These are phyloP conservation scores for Hyposmocoma kahamanoa DNA, from an alignment of 1,140 invertebrate species.

Conservation along the genomic window DNA sequence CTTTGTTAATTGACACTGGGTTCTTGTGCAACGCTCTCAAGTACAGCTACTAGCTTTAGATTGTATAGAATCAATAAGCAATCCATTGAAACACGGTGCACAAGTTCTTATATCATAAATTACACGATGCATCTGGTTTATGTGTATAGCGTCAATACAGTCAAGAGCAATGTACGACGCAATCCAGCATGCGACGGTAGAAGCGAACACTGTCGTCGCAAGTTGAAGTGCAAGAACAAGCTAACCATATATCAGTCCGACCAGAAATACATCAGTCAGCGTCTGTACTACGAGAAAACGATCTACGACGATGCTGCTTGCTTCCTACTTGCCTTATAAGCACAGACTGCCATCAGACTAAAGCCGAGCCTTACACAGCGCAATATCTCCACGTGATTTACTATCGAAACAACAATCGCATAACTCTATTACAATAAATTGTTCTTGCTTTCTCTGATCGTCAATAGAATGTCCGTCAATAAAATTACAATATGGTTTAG, in stretches of 20 bases:
- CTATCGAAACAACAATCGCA: slow-evolving; percentile 2
- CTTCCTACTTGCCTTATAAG: slow-evolving; percentile 60
- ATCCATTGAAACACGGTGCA: background rate
- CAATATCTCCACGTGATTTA: slow-evolving; percentile 3
- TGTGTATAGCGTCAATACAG: slow-evolving; percentile 8
- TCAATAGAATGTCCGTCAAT: background rate
- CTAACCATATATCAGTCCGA: slow-evolving; percentile 30
- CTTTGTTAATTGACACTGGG: slow-evolving; percentile 44
- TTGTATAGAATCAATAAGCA: slow-evolving; percentile 3
- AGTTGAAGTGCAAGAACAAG: slow-evolving; percentile 56
- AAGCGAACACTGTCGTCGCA: slow-evolving; percentile 15
- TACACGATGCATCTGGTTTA: slow-evolving; percentile 4
- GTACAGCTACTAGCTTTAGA: slow-evolving; percentile 2
- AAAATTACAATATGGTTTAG: slow-evolving; percentile 13
- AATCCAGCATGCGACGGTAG: slow-evolving; percentile 16
- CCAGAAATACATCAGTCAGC: slow-evolving; percentile 45
- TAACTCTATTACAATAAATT: slow-evolving; percentile 8
- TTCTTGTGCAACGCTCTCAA: slow-evolving; percentile 27
- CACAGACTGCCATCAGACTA: slow-evolving; percentile 23
- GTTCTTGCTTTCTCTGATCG: slow-evolving; percentile 1
- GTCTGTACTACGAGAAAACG: slow-evolving; percentile 55
- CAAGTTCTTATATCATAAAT: background rate
- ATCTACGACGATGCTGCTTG: slow-evolving; percentile 25
- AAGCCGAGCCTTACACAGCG: background rate
- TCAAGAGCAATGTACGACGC: slow-evolving; percentile 3